phyloP scores from a whole-genome alignment of 2,113 vertebrate genomes.

The Manacus vitellinus region DNA sequence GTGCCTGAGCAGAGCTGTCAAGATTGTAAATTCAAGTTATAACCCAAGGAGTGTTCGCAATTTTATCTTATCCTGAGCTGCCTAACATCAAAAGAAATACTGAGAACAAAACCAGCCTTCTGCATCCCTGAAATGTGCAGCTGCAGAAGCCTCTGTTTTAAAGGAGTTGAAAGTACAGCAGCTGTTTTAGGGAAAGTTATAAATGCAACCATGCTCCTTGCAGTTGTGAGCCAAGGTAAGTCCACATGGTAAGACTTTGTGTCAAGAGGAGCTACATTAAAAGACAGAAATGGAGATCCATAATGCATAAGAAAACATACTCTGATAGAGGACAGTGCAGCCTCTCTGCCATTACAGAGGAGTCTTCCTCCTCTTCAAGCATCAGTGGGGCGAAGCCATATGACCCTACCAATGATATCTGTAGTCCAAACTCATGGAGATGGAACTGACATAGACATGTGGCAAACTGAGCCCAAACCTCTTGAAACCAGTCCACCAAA shows the following conservation, averaged over 20 bases:
- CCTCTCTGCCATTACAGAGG: background rate
- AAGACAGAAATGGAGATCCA: background rate
- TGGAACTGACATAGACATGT: background rate
- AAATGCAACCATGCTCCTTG: background rate
- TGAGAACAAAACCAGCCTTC: constrained; percentile 28
- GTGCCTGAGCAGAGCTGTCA: constrained; percentile 53
- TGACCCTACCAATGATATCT: background rate
- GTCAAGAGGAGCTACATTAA: background rate
- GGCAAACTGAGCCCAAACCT: background rate
- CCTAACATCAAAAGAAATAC: constrained; percentile 55
- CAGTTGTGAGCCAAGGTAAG: background rate
- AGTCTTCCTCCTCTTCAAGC: background rate
- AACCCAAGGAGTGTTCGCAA: constrained; percentile 35
- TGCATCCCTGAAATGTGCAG: constrained; percentile 7
- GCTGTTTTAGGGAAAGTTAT: background rate
- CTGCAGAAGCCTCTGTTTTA: constrained; percentile 7
- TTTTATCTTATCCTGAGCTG: constrained; percentile 53
- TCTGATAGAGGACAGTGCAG: background rate
- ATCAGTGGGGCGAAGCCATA: background rate
- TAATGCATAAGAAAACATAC: background rate
- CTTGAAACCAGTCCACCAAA: background rate
- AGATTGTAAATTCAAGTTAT: constrained; percentile 69
- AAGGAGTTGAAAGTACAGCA: background rate
- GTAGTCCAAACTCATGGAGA: background rate
- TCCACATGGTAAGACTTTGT: background rate